Evolutionary conservation across 92 coral and sea anemone species (phyloP).

Genomic region (Siderastrea siderea): DNA sequence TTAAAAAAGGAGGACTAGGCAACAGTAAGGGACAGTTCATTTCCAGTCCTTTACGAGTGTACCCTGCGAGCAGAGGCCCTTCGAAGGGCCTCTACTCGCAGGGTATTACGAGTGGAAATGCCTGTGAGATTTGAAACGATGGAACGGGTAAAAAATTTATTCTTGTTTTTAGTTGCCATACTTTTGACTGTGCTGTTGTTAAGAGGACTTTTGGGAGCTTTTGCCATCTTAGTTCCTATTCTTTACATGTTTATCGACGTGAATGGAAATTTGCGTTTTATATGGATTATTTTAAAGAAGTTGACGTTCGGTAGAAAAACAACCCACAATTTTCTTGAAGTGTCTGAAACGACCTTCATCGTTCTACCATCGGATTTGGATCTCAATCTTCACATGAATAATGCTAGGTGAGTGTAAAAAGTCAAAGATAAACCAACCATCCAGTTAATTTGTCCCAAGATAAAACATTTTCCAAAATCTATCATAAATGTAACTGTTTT

Average conservation of each 20-base stretch:
- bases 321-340: conserved; percentile 27
- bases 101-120: no score
- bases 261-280: conserved; percentile 62
- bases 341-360: conserved; percentile 52
- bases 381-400: conserved; percentile 83
- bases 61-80: no score
- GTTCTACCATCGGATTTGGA: conserved; percentile 82
- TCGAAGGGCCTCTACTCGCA: no score
- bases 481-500: no score
- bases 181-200: neutral
- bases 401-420: conserved; percentile 65
- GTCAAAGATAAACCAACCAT: neutral
- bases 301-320: conserved; percentile 11
- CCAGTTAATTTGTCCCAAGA: no score
- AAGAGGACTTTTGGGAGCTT: neutral
- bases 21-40: no score
- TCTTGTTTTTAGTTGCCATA: neutral
- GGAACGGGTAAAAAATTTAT: neutral
- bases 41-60: no score
- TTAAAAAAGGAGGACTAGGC: no score
- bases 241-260: conserved; percentile 72
- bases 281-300: conserved; percentile 46
- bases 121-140: neutral
- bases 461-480: no score
- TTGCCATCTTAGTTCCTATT: neutral